These are phyloP conservation scores for Sebastes fasciatus DNA, from an alignment of 2,113 vertebrate genomes.

Conservation along the genomic window DNA sequence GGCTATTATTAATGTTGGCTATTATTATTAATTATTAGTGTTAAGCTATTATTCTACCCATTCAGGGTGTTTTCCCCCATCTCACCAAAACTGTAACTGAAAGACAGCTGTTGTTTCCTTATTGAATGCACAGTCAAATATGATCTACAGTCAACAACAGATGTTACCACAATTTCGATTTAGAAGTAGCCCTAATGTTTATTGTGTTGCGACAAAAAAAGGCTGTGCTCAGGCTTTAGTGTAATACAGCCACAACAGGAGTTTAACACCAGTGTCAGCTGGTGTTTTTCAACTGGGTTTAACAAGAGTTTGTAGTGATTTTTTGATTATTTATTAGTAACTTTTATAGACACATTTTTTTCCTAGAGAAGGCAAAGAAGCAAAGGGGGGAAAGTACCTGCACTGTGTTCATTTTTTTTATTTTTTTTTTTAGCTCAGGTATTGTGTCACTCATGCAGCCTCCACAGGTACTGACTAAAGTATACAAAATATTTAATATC, in stretches of 20 bases:
- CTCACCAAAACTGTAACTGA: conserved; percentile 62
- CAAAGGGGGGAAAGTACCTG: not conserved
- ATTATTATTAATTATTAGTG: not conserved
- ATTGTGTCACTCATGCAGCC: not conserved
- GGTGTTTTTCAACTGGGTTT: not conserved
- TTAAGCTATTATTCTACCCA: not conserved
- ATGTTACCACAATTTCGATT: conserved; percentile 42
- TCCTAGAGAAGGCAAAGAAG: not conserved
- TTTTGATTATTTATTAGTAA: conserved; percentile 3
- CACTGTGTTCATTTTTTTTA: not conserved
- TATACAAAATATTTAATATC: not conserved
- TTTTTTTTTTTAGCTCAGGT: conserved; percentile 4
- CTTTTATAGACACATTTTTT: not conserved
- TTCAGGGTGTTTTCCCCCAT: conserved; percentile 16
- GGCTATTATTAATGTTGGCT: rapidly evolving
- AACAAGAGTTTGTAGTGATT: not conserved
- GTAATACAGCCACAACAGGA: not conserved
- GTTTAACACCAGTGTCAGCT: conserved; percentile 1
- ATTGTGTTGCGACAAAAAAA: not conserved
- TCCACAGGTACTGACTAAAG: conserved; percentile 17
- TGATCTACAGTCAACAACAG: conserved; percentile 46
- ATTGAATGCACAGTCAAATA: conserved; percentile 58
- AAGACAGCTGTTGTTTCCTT: conserved; percentile 63
- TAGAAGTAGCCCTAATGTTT: not conserved
- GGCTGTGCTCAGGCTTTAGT: not conserved